Base-by-base conservation (phyloP, 2,888 invertebrate genomes). In the Meteorus colon region DNA sequence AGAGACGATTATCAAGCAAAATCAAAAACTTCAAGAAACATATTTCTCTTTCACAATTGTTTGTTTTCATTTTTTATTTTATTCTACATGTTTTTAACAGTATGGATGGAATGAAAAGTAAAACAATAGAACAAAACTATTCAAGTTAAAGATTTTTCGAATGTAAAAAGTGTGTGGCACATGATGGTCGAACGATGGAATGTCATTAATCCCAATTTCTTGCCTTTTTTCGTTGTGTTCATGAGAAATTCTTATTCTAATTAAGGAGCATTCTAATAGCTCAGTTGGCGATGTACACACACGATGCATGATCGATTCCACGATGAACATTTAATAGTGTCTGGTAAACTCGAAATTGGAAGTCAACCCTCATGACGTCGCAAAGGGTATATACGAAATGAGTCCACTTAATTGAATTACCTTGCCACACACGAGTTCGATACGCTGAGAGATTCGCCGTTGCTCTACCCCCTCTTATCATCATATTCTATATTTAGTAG, bases 361-460 rank as follows among this genome's bases (percentile, higher is more conserved):
- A 65, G 65, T 65, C 37, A 41, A 41, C n/a, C 41, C 41, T 37
- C 16, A 62, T 62, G 55, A n/a, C 27, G 62, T 62, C 62, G 29
- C 14, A 62, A 65, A 68, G 48, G 68, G 74, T 68, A 24, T 55
- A 19, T 55, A 19, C 19, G 48, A 48, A 48, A n/a, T 45, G 60
- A 68, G 68, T 74, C 34, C 37, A 41, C 65, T 67, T 48, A 74
- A 74, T 74, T 74, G 60, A 68, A 74, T 74, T 69, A 62, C 68
- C 73, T n/a, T 60, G 67, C 55, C 45, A 37, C 73, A 69, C 45
- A 29, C 62, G 74, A 62, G 74, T 74, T 74, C 68, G 66, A 73
- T 74, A 60, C 74, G 48, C 68, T 34, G 60, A 59, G 59, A 48
- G 68, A 24, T 37, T 41, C 24, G 55, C n/a, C 55, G 19, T 19